Base-by-base conservation (phyloP, 2,888 invertebrate species). In the Drosophila leonis region DNA sequence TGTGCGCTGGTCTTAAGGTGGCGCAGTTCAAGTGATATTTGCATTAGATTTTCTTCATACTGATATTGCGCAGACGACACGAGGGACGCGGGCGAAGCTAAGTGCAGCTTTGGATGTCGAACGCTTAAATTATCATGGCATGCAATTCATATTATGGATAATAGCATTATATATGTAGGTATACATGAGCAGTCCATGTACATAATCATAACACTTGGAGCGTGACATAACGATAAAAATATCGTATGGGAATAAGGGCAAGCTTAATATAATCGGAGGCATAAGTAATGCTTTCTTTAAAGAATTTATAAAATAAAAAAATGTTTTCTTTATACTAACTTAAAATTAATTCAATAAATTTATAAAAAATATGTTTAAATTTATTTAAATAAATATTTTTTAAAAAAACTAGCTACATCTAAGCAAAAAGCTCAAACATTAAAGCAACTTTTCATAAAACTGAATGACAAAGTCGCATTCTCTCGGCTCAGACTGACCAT, bases 21-120 rank as follows among this genome's bases (percentile, higher is more conserved):
- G 39, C 63, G 46, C 56, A 72, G 81, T 77, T 81, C 73, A 81
- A 77, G 69, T 80, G 78, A 73, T 77, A 81, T 81, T 81, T 81
- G 82, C 84, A 81, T 81, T 83, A 68, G 67, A 81, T 64, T 77
- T 72, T 81, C 63, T 72, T 69, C 73, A 80, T 46, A 41, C 41
- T 24, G 24, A 24, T 24, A 24, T 24, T 24, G 4, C 41, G 18
- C 24, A 44, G 20, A 42, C 65, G 77, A 77, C 68, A 39, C 49
- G 63, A 31, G 60, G 56, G 54, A 72, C 66, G 13, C 4, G 7
- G 10, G 10, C 37, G 29, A 31, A 49, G 44, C 49, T 27, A 29
- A 55, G 49, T 33, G 44, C 44, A 42, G 37, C 56, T 55, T 52
- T 49, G n/a, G 18, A 52, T 55, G 60, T 37, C 49, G 13, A 52